Evolutionary conservation across 2,888 invertebrate genomes (phyloP).

Genomic region (Nomada lathburiana): DNA sequence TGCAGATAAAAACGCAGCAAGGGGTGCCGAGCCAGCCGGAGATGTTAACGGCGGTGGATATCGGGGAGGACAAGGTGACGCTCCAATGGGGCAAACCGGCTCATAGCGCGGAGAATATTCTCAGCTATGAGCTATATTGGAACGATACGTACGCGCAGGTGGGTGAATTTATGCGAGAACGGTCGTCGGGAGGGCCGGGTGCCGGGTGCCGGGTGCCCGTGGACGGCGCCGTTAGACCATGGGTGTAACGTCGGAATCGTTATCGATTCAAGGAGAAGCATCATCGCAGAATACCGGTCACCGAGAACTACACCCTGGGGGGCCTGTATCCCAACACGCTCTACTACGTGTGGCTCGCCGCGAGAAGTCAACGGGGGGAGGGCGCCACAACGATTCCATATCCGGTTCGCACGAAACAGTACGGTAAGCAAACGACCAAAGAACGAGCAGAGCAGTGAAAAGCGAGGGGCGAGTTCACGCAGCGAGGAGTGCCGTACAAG

Average conservation of each 20-base stretch:
- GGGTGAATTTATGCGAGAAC: slow-evolving; percentile 24
- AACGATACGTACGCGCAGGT: slow-evolving; percentile 97
- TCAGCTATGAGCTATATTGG: slow-evolving; percentile 98
- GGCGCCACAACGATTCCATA: slow-evolving; percentile 98
- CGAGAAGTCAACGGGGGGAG: slow-evolving; percentile 96
- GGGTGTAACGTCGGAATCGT: background rate
- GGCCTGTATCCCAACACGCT: slow-evolving; percentile 97
- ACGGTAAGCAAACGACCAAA: slow-evolving; percentile 91
- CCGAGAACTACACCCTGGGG: slow-evolving; percentile 94
- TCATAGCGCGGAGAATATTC: slow-evolving; percentile 96
- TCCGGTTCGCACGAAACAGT: slow-evolving; percentile 97
- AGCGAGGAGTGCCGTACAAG: slow-evolving; percentile 81
- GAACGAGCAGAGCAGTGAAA: slow-evolving; percentile 5
- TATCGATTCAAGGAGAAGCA: slow-evolving; percentile 88
- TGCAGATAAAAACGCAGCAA: slow-evolving; percentile 99
- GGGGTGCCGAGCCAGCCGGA: slow-evolving; percentile 99
- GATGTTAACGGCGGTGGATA: slow-evolving; percentile 93
- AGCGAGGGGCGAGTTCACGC: slow-evolving; percentile 70
- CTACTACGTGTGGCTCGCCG: slow-evolving; percentile 98
- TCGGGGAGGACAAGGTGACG: slow-evolving; percentile 95
- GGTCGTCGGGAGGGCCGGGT: too few relatives aligned
- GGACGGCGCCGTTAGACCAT: too few relatives aligned
- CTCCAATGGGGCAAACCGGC: slow-evolving; percentile 97
- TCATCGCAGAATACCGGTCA: slow-evolving; percentile 92
- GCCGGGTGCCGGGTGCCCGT: too few relatives aligned